A percentile compares a stretch with the other conserved stretches of the same genome.
Evolutionary conservation across 2,797 vertebrate species (phyloP).

Genomic region (Clarias pachynema): DNA sequence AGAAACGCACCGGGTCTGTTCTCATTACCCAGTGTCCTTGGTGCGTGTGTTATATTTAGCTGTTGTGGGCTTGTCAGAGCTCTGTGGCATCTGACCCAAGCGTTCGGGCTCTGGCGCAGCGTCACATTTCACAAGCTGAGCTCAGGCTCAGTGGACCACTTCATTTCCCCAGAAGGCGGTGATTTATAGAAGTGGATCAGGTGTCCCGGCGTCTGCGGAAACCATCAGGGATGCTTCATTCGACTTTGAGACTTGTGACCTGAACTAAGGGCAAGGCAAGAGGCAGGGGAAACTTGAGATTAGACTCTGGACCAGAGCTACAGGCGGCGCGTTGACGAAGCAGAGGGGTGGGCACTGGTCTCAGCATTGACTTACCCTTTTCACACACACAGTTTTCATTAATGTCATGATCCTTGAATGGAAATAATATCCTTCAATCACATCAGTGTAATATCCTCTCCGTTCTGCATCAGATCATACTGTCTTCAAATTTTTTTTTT

Average conservation of each 20-base stretch:
- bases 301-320: slow-evolving; percentile 41
- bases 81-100: slow-evolving; percentile 32
- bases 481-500: not conserved
- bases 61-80: slow-evolving; percentile 31
- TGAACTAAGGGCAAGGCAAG: slow-evolving; percentile 45
- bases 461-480: not conserved
- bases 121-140: slow-evolving; percentile 55
- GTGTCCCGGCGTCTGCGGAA: slow-evolving; percentile 56
- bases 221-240: slow-evolving; percentile 56
- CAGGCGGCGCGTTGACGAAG: slow-evolving; percentile 59
- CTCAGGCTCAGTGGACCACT: slow-evolving; percentile 53
- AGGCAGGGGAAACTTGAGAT: slow-evolving; percentile 53
- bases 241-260: slow-evolving; percentile 50
- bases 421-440: not conserved
- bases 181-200: slow-evolving; percentile 58
- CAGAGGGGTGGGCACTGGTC: slow-evolving; percentile 41
- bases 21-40: slow-evolving; percentile 44
- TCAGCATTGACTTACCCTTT: slow-evolving; percentile 36
- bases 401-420: not conserved
- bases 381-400: slow-evolving; percentile 10
- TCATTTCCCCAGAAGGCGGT: slow-evolving; percentile 35
- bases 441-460: not conserved
- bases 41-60: slow-evolving; percentile 63
- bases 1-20: slow-evolving; percentile 35
- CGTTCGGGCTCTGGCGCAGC: slow-evolving; percentile 18